phyloP scores from a whole-genome alignment of 2,888 invertebrate genomes.

The Abrostola tripartita region DNA sequence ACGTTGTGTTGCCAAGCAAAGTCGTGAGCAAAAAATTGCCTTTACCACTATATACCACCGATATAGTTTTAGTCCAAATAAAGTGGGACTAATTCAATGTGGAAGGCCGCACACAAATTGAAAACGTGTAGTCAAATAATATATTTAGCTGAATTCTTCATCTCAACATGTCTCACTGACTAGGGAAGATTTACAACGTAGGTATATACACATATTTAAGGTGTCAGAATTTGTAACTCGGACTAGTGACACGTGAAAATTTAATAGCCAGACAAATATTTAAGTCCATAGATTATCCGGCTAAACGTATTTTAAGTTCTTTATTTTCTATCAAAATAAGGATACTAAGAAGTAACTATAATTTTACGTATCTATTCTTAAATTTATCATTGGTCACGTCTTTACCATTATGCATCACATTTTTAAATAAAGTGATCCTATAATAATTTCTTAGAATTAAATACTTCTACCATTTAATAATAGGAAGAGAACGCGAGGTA shows the following conservation, averaged over 20 bases:
- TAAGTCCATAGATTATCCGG: too few species aligned
- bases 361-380: too few species aligned
- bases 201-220: too few species aligned
- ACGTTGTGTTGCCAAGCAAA: constrained; percentile 23
- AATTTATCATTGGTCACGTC: too few species aligned
- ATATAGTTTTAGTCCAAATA: constrained; percentile 32
- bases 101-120: constrained; percentile 18
- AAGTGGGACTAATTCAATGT: constrained; percentile 19
- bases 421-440: neutral
- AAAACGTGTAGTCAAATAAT: neutral
- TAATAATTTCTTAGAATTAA: neutral
- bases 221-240: too few species aligned
- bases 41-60: constrained; percentile 36
- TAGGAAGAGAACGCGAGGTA: constrained; percentile 26
- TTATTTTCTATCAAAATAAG: too few species aligned
- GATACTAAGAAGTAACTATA: too few species aligned
- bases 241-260: too few species aligned
- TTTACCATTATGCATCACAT: too few species aligned
- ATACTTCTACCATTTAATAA: constrained; percentile 22
- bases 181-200: too few species aligned
- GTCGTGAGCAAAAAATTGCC: constrained; percentile 28
- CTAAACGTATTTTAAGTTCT: too few species aligned
- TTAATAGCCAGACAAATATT: too few species aligned
- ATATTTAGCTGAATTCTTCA: neutral
- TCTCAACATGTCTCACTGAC: neutral